Conservation (phyloP, 2,888 invertebrate species). For the Tortricodes alternella region DNA sequence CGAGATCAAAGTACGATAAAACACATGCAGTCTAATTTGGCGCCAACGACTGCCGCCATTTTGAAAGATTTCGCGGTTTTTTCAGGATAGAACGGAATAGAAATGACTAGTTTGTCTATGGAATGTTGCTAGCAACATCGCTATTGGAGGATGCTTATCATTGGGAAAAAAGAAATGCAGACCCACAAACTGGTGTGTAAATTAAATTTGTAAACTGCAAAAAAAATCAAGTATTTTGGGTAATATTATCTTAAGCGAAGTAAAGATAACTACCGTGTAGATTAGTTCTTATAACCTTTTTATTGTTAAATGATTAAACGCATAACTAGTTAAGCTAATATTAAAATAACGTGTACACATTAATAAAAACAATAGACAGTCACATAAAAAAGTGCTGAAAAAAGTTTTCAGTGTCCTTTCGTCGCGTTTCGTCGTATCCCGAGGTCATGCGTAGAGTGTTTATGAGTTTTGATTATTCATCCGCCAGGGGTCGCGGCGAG, state of each 20-base stretch:
- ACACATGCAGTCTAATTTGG: slow-evolving; percentile 76
- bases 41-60: slow-evolving; percentile 73
- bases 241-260: no score
- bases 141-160: no score
- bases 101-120: slow-evolving; percentile 5
- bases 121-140: not conserved
- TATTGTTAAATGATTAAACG: no score
- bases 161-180: no score
- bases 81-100: slow-evolving; percentile 25
- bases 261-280: no score
- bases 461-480: slow-evolving; percentile 65
- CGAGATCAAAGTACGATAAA: slow-evolving; percentile 80
- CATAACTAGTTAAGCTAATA: no score
- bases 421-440: slow-evolving; percentile 1
- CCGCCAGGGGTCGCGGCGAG: slow-evolving; percentile 38
- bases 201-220: no score
- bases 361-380: not conserved
- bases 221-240: no score
- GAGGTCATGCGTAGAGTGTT: slow-evolving; percentile 48
- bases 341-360: not conserved
- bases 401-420: not conserved
- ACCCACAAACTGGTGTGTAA: no score
- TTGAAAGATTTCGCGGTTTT: slow-evolving; percentile 60
- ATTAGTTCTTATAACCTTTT: no score
- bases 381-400: not conserved